Percentiles rank a stretch among this genome's conserved stretches.
These are phyloP conservation scores for Eupeodes latifasciatus DNA, from an alignment of 2,888 invertebrate genomes.

Conservation along the genomic window DNA sequence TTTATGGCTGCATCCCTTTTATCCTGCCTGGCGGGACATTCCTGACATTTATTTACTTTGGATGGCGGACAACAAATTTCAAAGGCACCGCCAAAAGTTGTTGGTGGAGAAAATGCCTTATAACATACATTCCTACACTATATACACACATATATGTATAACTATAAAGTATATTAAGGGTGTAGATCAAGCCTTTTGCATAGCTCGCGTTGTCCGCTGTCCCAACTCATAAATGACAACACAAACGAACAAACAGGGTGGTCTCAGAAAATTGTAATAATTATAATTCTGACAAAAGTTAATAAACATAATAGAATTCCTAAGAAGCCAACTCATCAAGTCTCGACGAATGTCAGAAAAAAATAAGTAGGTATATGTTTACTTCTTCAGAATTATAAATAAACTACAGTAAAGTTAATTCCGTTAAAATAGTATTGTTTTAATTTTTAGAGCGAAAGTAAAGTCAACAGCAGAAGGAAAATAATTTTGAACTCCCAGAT, in stretches of 20 bases:
- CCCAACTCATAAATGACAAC: conserved; percentile 13
- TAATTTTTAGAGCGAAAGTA: too few species aligned
- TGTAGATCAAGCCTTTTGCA: conserved; percentile 59
- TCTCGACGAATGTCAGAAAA: too few species aligned
- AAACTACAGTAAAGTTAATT: too few species aligned
- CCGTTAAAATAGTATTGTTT: too few species aligned
- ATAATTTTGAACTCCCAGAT: too few species aligned
- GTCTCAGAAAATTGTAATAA: too few species aligned
- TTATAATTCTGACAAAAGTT: neutral
- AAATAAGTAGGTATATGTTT: too few species aligned
- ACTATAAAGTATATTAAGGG: conserved; percentile 34
- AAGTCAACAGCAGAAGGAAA: too few species aligned
- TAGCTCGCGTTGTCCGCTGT: neutral
- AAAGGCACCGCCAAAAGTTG: conserved; percentile 73
- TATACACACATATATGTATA: too few species aligned
- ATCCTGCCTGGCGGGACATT: conserved; percentile 44
- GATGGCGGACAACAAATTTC: conserved; percentile 73
- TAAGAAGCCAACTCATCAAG: neutral
- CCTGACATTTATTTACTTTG: conserved; percentile 75
- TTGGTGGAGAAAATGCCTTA: conserved; percentile 42
- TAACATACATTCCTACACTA: neutral
- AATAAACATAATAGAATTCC: neutral
- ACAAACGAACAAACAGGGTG: conserved; percentile 19
- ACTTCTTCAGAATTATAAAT: too few species aligned
- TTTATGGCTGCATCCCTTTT: conserved; percentile 38